Evolutionary conservation across 1,140 invertebrate genomes (phyloP), one percentile per base, ranked within the genome.

Genomic region (Drosophila ananassae): DNA sequence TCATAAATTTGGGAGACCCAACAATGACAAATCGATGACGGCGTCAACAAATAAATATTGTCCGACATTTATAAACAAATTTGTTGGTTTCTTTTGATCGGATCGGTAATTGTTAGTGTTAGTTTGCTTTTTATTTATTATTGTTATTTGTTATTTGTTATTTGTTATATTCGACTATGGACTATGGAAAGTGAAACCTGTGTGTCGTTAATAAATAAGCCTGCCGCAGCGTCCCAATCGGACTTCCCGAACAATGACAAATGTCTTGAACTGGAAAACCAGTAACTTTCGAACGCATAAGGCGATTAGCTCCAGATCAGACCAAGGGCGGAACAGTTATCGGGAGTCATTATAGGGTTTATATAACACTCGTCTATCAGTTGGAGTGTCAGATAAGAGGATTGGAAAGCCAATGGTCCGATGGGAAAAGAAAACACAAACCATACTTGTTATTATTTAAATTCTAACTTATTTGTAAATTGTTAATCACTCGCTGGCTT

Each of bases 191-290:
- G 80, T 84, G 80, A 84, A 84, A 84, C 83, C 67, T 39, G 47
- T 22, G 46, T 53, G 57, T 84, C 77, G 81, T 74, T 79, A 60
- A 83, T 84, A 79, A 79, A 74, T 74, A 74, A 74, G 82, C 32
- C 50, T 39, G 82, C 32, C 50, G 32, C 59, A 41, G 73, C 55
- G 59, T 73, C 61, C 75, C 75, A 83, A 83, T 84, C 17, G 17
- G 84, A 76, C 76, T 79, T 58, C 28, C 52, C 9, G 3, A 64
- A 79, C 75, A 83, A 83, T 75, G 79, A 62, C 51, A 52, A 60
- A 60, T 60, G 32, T 12, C 46, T 53, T 48, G 51, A 68, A 48
- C 62, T 56, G 24, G 5, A 69, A 56, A 56, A 32, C 25, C 24
- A 17, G 52, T 53, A 73, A 73, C 71, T 73, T 73, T 73, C 71